These are phyloP conservation scores for Poecilus cupreus DNA, from an alignment of 2,888 invertebrate species.

Conservation along the genomic window DNA sequence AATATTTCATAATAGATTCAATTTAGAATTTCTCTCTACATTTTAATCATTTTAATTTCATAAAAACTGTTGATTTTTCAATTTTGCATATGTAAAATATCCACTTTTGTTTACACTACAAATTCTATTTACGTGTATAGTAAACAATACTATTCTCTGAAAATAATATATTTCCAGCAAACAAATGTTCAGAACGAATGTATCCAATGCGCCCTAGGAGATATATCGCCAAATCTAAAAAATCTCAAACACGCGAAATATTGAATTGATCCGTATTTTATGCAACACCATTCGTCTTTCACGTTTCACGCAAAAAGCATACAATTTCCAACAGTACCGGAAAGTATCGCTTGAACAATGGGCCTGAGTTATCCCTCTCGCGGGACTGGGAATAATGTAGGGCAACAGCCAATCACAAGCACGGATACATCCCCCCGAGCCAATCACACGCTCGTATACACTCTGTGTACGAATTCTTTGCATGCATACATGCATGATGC, in stretches of 20 bases:
- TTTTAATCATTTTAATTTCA: no score
- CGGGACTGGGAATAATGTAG: neutral
- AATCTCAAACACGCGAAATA: neutral
- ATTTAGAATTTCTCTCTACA: no score
- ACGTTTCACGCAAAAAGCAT: neutral
- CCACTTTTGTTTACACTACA: no score
- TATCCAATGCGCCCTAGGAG: neutral
- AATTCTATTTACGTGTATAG: no score
- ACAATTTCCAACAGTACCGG: slow-evolving; percentile 34
- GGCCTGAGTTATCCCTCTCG: slow-evolving; percentile 21
- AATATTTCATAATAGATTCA: no score
- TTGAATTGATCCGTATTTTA: slow-evolving; percentile 24
- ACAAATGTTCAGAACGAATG: no score
- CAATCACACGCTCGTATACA: slow-evolving; percentile 15
- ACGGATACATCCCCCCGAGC: neutral
- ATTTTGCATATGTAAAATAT: no score
- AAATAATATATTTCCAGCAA: no score
- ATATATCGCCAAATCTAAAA: neutral
- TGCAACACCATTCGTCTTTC: neutral
- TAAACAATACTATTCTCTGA: no score
- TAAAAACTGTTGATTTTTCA: no score
- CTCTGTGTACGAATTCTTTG: neutral
- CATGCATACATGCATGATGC: slow-evolving; percentile 37
- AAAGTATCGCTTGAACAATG: slow-evolving; percentile 17
- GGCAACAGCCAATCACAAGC: slow-evolving; percentile 9